A percentile compares a stretch with the other conserved stretches of the same genome.
Conservation (phyloP, 2,113 vertebrate genomes). For the human (Homo sapiens) region GRCh38 chr2:174577001-174577500, state of each 20-base stretch:
- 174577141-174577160: not conserved
- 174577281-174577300: not conserved
- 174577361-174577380: constrained; percentile 19
- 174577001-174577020: not conserved
- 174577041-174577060: constrained; percentile 1
- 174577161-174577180: constrained; percentile 3
- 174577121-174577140: constrained; percentile 25
- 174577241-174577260: constrained; percentile 40
- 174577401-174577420: constrained; percentile 49
- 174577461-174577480: not conserved
- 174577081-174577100: not conserved
- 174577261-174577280: not conserved
- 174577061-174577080: not conserved
- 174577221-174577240: constrained; percentile 31
- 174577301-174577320: not conserved
- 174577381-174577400: constrained; percentile 37
- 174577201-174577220: constrained; percentile 41
- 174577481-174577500: not conserved
- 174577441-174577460: constrained; percentile 47
- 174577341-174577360: constrained; percentile 42
- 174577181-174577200: constrained; percentile 44
- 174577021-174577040: not conserved
- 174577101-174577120: constrained; percentile 4
- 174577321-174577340: constrained; percentile 38
- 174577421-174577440: not conserved